phyloP scores from a whole-genome alignment of 2,888 invertebrate species.

The Oxycera nigricornis region DNA sequence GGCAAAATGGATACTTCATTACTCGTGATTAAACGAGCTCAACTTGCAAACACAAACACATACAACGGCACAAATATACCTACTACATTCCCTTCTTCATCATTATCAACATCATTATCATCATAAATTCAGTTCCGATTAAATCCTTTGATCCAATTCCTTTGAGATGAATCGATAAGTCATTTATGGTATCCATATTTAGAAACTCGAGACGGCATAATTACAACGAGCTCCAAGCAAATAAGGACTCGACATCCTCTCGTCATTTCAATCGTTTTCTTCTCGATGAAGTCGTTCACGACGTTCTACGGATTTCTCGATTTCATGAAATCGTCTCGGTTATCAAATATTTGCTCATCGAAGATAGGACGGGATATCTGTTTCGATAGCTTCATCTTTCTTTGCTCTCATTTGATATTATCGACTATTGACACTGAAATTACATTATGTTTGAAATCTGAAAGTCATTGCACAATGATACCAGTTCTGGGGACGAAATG shows the following conservation, averaged over 20 bases:
- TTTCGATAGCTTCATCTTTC: conserved; percentile 17
- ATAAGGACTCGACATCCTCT: not conserved
- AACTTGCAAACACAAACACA: no score
- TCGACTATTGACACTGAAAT: conserved; percentile 30
- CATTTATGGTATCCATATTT: conserved; percentile 27
- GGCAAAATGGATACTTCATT: not conserved
- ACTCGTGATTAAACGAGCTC: not conserved
- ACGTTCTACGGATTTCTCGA: conserved; percentile 3
- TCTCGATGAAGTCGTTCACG: not conserved
- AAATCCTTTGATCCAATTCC: conserved; percentile 15
- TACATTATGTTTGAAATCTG: conserved; percentile 20
- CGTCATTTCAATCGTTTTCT: not conserved
- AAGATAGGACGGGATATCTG: conserved; percentile 13
- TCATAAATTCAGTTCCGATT: conserved; percentile 11
- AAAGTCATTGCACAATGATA: conserved; percentile 12
- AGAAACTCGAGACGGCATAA: conserved; percentile 19
- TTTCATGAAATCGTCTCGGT: conserved; percentile 16
- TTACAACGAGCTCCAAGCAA: conserved; percentile 21
- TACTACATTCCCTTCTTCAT: not conserved
- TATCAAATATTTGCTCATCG: conserved; percentile 24
- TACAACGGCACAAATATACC: not conserved
- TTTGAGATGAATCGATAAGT: conserved; percentile 24
- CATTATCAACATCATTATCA: conserved; percentile 10
- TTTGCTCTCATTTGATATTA: conserved; percentile 14
- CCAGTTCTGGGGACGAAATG: no score